Evolutionary conservation across 92 coral and sea anemone genomes (phyloP), one percentile per base, ranked within the genome.

Genomic region (Anthopleura xanthogrammica): DNA sequence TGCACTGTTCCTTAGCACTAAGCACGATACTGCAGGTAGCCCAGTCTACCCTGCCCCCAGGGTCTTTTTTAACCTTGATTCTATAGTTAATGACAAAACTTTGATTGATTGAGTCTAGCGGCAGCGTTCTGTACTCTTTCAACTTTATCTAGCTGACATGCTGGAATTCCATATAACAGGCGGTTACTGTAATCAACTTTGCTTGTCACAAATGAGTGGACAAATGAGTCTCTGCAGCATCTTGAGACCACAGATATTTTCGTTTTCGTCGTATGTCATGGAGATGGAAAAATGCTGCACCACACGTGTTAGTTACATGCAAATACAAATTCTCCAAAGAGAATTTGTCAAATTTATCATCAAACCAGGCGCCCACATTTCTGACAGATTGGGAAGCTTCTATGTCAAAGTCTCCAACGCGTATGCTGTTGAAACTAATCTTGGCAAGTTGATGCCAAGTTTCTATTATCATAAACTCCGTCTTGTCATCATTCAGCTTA

Each of bases 81-180:
- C 80, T 81, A 43, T 80, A 86, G 43, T 10, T 57, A 58, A 86
- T 79, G 89, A 74, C 85, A 79, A 81, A 58, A 86, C 41, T 79
- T 78, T 23, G 85, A n/a, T 19, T 66, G 41, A 6, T n/a, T 66
- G 57, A 85, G 55, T 23, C 88, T 68, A 50, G 80, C 73, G 39
- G 88, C 88, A 43, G 83, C 88, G 48, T 85, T 85, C 56, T 85
- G 83, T 4, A 85, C 75, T 65, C 88, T 43, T 72, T 85, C 84
- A 39, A 86, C 29, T 58, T 86, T 86, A n/a, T 79, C 75, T 36
- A 86, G 50, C 70, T 86, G 89, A 60, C 42, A 55, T 24, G 66
- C 41, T 14, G 85, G 85, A 40, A 72, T 52, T 72, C 88, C 88
- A 39, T 79, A 65, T 72, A 79, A 17, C 20, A 85, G 85, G 54